phyloP scores from a whole-genome alignment of 2,888 invertebrate genomes.

The Diarsia dahlii region DNA sequence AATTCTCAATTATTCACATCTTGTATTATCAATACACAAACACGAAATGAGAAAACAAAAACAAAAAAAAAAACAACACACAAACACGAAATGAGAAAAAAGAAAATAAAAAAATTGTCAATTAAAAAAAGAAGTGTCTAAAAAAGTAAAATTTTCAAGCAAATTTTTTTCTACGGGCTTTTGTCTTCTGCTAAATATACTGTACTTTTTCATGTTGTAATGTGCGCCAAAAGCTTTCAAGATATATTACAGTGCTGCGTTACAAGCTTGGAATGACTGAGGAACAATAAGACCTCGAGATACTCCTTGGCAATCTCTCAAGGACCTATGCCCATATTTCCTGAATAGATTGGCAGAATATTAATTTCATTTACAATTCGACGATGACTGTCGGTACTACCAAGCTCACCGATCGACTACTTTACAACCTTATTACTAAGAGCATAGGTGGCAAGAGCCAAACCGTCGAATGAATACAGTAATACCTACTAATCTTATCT shows the following conservation, averaged over 20 bases:
- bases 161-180: conserved; percentile 71
- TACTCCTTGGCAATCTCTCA: background rate
- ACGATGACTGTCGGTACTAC: background rate
- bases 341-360: background rate
- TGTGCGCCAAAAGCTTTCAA: conserved; percentile 61
- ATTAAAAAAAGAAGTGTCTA: background rate
- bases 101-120: too few species aligned
- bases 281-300: background rate
- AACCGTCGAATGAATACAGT: too few species aligned
- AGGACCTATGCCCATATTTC: background rate
- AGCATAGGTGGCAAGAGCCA: too few species aligned
- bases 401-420: too few species aligned
- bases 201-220: conserved; percentile 71
- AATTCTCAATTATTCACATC: background rate
- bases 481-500: background rate
- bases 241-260: conserved; percentile 20
- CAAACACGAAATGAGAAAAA: background rate
- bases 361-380: background rate
- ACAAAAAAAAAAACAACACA: background rate
- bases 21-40: background rate
- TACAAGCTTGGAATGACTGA: conserved; percentile 52
- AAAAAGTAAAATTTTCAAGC: conserved; percentile 1
- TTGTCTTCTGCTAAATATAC: conserved; percentile 75
- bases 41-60: background rate
- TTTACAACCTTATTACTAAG: too few species aligned